A percentile compares a stretch with the other conserved stretches of the same genome.
Evolutionary conservation across 2,888 invertebrate species (phyloP).

Genomic region (Beris chalybata): DNA sequence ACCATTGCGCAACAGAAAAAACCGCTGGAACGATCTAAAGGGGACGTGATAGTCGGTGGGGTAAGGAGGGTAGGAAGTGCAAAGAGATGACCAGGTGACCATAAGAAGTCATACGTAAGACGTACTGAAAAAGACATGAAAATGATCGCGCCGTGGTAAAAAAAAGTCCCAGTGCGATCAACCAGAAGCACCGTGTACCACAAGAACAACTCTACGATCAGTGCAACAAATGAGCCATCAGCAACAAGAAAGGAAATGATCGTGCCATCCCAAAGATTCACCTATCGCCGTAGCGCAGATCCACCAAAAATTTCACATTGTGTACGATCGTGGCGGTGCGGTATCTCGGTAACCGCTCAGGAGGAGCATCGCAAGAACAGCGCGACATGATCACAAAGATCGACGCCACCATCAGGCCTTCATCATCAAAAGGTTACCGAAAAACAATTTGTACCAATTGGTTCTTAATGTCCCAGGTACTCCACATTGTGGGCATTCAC

Average conservation of each 20-base stretch:
- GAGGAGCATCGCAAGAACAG: too few species aligned
- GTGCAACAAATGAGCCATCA: not conserved
- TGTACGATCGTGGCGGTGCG: too few species aligned
- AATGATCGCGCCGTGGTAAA: not conserved
- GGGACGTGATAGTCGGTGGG: not conserved
- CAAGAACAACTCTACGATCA: too few species aligned
- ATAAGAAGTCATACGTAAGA: conserved; percentile 4
- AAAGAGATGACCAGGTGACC: not conserved
- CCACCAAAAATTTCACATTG: too few species aligned
- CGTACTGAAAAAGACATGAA: not conserved
- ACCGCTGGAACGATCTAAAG: not conserved
- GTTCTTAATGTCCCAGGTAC: conserved; percentile 20
- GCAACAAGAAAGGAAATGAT: not conserved
- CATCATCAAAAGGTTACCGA: conserved; percentile 31
- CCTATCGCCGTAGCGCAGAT: too few species aligned
- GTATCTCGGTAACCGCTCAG: too few species aligned
- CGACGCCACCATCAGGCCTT: conserved; percentile 1
- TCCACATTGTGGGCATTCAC: conserved; percentile 14
- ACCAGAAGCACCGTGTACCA: not conserved
- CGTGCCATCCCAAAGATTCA: too few species aligned
- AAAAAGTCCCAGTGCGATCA: conserved; percentile 1
- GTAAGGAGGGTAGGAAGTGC: not conserved
- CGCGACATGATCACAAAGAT: not conserved
- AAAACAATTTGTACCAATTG: conserved; percentile 33
- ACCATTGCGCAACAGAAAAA: conserved; percentile 6